phyloP scores from a whole-genome alignment of 2,797 vertebrate species.

The Philypnodon macrostomus region DNA sequence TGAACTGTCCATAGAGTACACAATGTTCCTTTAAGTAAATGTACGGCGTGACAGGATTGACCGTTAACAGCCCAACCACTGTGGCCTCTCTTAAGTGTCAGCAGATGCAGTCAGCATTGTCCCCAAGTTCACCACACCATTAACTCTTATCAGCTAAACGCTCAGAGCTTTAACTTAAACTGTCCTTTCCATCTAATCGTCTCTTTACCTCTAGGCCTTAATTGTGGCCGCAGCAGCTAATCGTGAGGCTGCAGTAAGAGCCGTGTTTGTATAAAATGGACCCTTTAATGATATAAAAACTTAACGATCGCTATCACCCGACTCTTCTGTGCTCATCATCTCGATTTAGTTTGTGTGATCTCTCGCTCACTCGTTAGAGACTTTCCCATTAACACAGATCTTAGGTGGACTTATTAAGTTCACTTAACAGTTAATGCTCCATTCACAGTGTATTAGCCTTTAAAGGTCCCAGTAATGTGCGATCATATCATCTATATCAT shows the following conservation, averaged over 20 bases:
- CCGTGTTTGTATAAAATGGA: slow-evolving; percentile 34
- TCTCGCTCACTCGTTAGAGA: slow-evolving; percentile 37
- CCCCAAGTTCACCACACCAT: slow-evolving; percentile 52
- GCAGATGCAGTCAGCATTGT: slow-evolving; percentile 34
- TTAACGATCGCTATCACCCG: slow-evolving; percentile 43
- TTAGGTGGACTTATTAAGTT: slow-evolving; percentile 62
- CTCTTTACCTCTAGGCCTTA: slow-evolving; percentile 78
- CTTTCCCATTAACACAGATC: slow-evolving; percentile 51
- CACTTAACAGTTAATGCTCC: slow-evolving; percentile 67
- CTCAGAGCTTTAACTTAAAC: slow-evolving; percentile 60
- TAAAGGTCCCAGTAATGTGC: slow-evolving; percentile 46
- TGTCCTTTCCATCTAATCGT: slow-evolving; percentile 64
- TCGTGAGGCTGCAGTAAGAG: slow-evolving; percentile 66
- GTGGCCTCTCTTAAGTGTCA: background rate
- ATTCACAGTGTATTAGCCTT: slow-evolving; percentile 55
- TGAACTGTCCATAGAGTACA: no score
- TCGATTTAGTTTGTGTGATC: slow-evolving; percentile 24
- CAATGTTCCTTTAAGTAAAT: background rate
- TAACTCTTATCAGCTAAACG: slow-evolving; percentile 60
- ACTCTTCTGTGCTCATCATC: slow-evolving; percentile 25
- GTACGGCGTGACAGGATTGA: background rate
- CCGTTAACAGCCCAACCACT: slow-evolving; percentile 9
- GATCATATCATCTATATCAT: slow-evolving; percentile 38
- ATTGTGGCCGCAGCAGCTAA: slow-evolving; percentile 76
- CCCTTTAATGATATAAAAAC: slow-evolving; percentile 48